Evolutionary conservation across 2,888 invertebrate genomes (phyloP).

Genomic region (Lepidocyrtoides sp.): DNA sequence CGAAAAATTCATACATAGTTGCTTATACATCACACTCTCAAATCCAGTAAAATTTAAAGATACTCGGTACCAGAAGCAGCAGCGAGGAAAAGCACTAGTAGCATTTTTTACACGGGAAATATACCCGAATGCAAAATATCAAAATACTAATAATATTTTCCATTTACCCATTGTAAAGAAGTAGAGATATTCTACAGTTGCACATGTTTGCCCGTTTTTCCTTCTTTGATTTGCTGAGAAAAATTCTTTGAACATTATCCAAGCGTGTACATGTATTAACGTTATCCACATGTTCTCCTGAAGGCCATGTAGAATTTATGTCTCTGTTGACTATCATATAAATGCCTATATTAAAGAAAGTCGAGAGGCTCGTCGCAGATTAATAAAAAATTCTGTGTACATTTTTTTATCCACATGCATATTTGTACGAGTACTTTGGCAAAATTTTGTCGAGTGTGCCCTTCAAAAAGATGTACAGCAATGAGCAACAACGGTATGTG

Average conservation of each 20-base stretch:
- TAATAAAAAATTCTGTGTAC: too few relatives aligned
- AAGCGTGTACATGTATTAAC: neutral
- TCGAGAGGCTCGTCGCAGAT: too few relatives aligned
- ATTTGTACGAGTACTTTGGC: too few relatives aligned
- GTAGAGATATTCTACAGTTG: neutral
- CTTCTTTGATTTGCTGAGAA: neutral
- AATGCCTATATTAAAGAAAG: too few relatives aligned
- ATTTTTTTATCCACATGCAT: too few relatives aligned
- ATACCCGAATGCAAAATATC: neutral
- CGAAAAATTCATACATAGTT: neutral
- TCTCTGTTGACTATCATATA: neutral
- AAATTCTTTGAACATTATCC: constrained; percentile 37
- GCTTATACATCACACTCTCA: neutral
- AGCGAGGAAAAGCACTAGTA: neutral
- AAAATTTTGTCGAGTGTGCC: too few relatives aligned
- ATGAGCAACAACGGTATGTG: too few relatives aligned
- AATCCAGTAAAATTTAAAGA: constrained; percentile 3
- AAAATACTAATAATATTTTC: neutral
- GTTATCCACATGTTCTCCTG: neutral
- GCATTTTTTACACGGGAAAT: neutral
- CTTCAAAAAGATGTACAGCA: too few relatives aligned
- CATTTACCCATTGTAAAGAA: neutral
- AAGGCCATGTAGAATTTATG: constrained; percentile 23
- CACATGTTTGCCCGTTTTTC: neutral
- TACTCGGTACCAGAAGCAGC: neutral